phyloP scores from a whole-genome alignment of 1,140 invertebrate genomes.

The Kradibia gibbosae region DNA sequence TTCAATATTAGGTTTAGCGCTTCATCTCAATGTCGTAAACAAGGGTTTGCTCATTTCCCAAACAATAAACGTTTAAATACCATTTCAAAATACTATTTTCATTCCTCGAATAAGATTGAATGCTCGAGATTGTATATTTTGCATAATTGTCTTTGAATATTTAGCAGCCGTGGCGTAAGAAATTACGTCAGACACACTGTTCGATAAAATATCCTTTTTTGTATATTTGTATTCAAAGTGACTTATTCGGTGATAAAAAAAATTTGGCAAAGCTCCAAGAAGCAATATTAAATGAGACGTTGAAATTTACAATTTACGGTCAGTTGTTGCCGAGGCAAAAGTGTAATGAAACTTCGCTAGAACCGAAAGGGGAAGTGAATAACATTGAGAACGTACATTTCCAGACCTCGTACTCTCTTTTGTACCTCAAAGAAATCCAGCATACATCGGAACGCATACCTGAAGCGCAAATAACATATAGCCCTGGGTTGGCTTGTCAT shows the following conservation, averaged over 20 bases:
- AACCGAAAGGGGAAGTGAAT: neutral
- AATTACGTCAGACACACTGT: neutral
- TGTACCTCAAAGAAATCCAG: neutral
- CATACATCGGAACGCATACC: neutral
- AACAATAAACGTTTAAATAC: neutral
- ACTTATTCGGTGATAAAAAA: neutral
- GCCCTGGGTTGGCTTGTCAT: neutral
- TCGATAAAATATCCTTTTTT: neutral
- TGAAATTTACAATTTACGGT: neutral
- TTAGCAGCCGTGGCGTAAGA: neutral
- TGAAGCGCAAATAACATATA: neutral
- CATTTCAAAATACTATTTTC: neutral
- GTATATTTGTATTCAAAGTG: neutral
- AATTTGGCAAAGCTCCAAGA: neutral
- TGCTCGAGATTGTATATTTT: neutral
- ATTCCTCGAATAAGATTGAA: neutral
- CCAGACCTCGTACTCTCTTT: neutral
- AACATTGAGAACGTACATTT: neutral
- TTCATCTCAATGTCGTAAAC: neutral
- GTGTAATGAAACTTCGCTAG: neutral
- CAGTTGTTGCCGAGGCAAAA: neutral
- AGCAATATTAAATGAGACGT: neutral
- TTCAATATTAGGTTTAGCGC: neutral
- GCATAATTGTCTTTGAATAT: constrained; percentile 3
- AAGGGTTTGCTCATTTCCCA: neutral